Conservation (phyloP, 2,888 invertebrate species). For the Caenorhabditis wallacei region DNA sequence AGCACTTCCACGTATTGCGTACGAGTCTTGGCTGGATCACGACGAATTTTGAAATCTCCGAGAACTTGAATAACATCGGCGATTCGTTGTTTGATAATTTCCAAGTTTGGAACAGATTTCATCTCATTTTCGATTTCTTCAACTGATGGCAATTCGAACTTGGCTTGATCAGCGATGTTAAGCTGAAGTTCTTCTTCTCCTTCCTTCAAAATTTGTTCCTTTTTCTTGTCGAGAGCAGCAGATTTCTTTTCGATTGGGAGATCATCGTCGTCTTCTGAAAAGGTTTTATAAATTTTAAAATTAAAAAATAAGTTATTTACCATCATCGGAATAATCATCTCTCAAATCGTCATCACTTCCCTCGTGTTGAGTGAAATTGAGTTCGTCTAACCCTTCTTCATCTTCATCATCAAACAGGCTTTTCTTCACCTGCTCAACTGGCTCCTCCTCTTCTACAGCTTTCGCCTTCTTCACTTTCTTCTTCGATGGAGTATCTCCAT, state of each 20-base stretch:
- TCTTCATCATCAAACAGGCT: constrained; percentile 57
- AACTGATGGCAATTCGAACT: constrained; percentile 75
- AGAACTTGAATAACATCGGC: constrained; percentile 80
- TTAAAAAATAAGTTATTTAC: background rate
- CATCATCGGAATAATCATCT: constrained; percentile 64
- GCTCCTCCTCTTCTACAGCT: constrained; percentile 28
- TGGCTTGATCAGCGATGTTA: constrained; percentile 74
- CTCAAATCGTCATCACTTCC: constrained; percentile 48
- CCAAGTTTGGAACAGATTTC: constrained; percentile 74
- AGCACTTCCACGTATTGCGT: constrained; percentile 73
- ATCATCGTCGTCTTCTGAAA: constrained; percentile 58
- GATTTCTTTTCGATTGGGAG: constrained; percentile 76
- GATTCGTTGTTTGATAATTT: constrained; percentile 79
- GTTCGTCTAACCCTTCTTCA: constrained; percentile 31
- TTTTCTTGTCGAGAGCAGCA: constrained; percentile 67
- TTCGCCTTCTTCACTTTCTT: constrained; percentile 52
- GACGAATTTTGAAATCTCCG: constrained; percentile 79
- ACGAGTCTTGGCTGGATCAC: constrained; percentile 74
- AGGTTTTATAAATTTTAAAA: too few species aligned
- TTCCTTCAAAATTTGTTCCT: constrained; percentile 62
- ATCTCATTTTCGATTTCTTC: constrained; percentile 79
- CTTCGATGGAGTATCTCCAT: constrained; percentile 8
- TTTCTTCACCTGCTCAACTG: constrained; percentile 34
- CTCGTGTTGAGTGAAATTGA: constrained; percentile 47
- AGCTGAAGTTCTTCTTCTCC: constrained; percentile 80